Evolutionary conservation across 2,797 vertebrate species (phyloP), one percentile per base, ranked within the genome.

Genomic region (Clarias fuscus): DNA sequence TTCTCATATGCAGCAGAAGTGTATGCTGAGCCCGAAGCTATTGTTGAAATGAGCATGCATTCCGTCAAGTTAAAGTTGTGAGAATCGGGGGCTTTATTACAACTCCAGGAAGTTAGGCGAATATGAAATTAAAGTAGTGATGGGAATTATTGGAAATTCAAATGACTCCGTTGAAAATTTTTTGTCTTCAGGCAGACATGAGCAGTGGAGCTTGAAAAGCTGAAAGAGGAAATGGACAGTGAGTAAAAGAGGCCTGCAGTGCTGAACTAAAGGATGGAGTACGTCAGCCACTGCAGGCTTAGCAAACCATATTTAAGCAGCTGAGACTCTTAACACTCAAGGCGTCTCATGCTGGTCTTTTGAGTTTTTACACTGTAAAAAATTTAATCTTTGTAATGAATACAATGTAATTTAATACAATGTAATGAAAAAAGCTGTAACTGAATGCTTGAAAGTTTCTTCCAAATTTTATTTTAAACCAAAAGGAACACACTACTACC

Each of bases 71-170:
- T 73, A 15, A 73, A 73, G 40, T 73, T 72, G 70, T 24, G 22
- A 14, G 37, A 72, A 72, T 43, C 11, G 5, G 40, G 40, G 71
- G 11, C 22, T 48, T 48, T 24, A 73, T 73, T n/a, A 73, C 14
- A 13, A 73, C 10, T 48, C 71, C 13, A 48, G 71, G 71, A 73
- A 73, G 71, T 73, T 48, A 48, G 71, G 71, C 40, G 22, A 48
- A 24, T 73, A 24, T 73, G 11, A 73, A 48, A 73, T n/a, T n/a
- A 73, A 73, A 14, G 40, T 48, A n/a, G 40, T 48, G 2, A 48
- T 43, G 40, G 71, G 71, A 48, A 73, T 73, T 73, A 73, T 73
- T 73, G 71, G 71, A 48, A 73, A 73, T 73, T 73, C 22, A 73
- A 73, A 73, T 73, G 70, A 43, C 37, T 24, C 10, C 43, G 8